These are phyloP conservation scores for Aelia acuminata DNA, from an alignment of 2,888 invertebrate species.

Conservation along the genomic window DNA sequence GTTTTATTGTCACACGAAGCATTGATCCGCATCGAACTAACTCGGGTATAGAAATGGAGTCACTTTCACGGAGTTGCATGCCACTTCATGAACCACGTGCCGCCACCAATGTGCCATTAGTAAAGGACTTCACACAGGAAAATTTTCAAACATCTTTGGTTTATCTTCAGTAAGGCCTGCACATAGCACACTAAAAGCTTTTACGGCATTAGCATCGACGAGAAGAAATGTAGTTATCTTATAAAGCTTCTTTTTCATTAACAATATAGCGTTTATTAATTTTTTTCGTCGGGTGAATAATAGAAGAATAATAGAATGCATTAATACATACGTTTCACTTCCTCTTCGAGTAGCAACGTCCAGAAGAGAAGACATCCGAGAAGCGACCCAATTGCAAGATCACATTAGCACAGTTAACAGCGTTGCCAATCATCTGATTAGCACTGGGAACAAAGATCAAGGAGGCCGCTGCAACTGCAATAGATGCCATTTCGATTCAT, in stretches of 20 bases:
- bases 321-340: background rate
- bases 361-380: background rate
- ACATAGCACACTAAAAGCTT: background rate
- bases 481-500: background rate
- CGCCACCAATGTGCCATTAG: background rate
- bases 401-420: background rate
- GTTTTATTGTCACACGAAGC: no score
- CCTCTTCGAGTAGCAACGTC: background rate
- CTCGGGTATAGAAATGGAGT: background rate
- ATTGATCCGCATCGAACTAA: background rate
- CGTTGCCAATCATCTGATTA: slow-evolving; percentile 14
- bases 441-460: background rate
- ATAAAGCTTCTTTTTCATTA: background rate
- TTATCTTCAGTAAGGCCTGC: background rate
- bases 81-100: background rate
- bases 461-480: background rate
- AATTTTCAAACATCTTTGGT: background rate
- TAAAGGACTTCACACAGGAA: background rate
- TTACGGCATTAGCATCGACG: background rate
- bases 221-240: background rate
- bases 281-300: no score
- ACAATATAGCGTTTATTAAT: no score
- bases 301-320: no score
- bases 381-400: background rate
- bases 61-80: background rate